Percentiles rank a stretch among this genome's conserved stretches.
Evolutionary conservation across 2,888 invertebrate species (phyloP).

Genomic region (Microplitis deprimator): DNA sequence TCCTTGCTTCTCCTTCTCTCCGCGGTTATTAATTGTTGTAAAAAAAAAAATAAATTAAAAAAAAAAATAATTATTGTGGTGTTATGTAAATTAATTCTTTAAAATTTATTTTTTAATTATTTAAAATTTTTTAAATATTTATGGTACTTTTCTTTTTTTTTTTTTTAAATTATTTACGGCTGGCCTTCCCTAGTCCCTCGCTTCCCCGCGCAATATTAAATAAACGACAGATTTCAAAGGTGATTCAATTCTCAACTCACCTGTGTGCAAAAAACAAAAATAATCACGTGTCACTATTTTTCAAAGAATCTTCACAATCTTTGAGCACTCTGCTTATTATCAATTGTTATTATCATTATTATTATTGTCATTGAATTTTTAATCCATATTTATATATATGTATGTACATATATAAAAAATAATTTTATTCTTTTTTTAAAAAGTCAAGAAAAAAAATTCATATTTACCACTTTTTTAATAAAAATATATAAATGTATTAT

Average conservation of each 20-base stretch:
- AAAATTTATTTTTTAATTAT: conserved; percentile 40
- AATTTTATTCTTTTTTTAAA: conserved; percentile 36
- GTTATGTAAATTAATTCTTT: conserved; percentile 21
- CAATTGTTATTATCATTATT: background rate
- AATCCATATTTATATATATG: conserved; percentile 20
- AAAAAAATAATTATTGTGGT: conserved; percentile 35
- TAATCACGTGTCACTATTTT: conserved; percentile 62
- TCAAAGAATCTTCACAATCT: conserved; percentile 62
- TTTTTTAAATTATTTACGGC: conserved; percentile 58
- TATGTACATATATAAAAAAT: conserved; percentile 20
- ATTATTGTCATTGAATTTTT: conserved; percentile 13
- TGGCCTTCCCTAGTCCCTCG: conserved; percentile 70
- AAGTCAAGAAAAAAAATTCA: background rate
- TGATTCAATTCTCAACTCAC: conserved; percentile 72
- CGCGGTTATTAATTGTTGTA: conserved; percentile 45
- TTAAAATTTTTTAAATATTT: conserved; percentile 28
- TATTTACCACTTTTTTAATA: conserved; percentile 22
- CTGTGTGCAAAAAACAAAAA: conserved; percentile 70
- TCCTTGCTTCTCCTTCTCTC: conserved; percentile 52
- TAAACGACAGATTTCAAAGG: conserved; percentile 66
- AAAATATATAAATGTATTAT: conserved; percentile 27
- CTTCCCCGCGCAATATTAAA: conserved; percentile 71
- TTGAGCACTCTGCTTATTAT: conserved; percentile 60
- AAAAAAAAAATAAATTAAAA: background rate
- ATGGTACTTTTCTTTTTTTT: conserved; percentile 28